Conservation (phyloP, 2,113 vertebrate genomes). For the Suricata suricatta region DNA sequence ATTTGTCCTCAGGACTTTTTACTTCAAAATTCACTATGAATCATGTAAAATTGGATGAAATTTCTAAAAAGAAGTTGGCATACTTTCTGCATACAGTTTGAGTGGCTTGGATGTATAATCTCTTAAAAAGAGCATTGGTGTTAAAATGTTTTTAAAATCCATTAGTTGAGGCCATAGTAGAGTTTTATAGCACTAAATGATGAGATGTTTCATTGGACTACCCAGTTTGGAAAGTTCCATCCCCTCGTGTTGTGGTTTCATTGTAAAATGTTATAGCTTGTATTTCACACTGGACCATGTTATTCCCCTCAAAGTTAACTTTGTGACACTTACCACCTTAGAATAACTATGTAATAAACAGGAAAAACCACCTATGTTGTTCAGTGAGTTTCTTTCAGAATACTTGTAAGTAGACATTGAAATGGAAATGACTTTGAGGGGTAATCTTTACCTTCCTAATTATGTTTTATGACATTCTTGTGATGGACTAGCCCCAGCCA, state of each 20-base stretch:
- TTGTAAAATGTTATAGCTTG: constrained; percentile 79
- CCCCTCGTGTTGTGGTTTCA: constrained; percentile 79
- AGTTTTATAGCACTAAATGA: constrained; percentile 65
- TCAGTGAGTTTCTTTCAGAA: constrained; percentile 85
- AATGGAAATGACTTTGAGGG: background rate
- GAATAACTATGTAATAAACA: constrained; percentile 86
- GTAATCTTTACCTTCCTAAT: background rate
- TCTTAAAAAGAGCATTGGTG: constrained; percentile 73
- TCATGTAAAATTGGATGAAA: constrained; percentile 78
- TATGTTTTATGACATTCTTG: background rate
- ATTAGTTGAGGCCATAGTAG: constrained; percentile 1
- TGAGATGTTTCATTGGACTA: constrained; percentile 73
- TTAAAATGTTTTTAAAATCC: constrained; percentile 70
- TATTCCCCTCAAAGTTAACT: constrained; percentile 79
- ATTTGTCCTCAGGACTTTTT: constrained; percentile 79
- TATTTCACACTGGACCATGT: constrained; percentile 80
- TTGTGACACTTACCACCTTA: constrained; percentile 82
- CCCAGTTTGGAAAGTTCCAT: constrained; percentile 69
- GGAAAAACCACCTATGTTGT: constrained; percentile 80
- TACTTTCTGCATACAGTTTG: constrained; percentile 69
- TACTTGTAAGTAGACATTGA: constrained; percentile 48
- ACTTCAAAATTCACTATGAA: constrained; percentile 77
- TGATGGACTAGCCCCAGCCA: background rate
- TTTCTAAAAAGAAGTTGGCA: constrained; percentile 29
- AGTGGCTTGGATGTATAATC: constrained; percentile 75